Conservation (phyloP, 2,888 invertebrate species). For the Pharmacophagus antenor region DNA sequence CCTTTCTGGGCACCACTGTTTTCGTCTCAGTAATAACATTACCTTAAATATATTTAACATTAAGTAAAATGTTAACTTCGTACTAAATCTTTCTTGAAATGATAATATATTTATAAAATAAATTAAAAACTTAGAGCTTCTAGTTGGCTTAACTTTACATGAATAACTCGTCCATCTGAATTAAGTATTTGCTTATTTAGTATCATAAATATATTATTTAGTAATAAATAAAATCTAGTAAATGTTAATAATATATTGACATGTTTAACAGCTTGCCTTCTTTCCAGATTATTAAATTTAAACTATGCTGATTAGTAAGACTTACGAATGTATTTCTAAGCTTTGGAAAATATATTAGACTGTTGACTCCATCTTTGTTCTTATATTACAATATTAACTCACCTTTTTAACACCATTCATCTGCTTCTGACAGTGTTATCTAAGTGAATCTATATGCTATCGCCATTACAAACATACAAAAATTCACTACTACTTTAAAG, state of each 20-base stretch:
- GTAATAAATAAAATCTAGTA: too few relatives aligned
- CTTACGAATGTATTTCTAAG: too few relatives aligned
- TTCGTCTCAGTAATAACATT: neutral
- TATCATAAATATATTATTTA: too few relatives aligned
- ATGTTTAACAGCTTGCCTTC: too few relatives aligned
- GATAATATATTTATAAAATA: neutral
- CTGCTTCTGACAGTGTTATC: neutral
- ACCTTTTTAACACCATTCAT: too few relatives aligned
- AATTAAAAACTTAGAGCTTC: constrained; percentile 6
- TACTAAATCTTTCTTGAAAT: neutral
- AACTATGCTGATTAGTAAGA: too few relatives aligned
- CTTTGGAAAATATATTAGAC: too few relatives aligned
- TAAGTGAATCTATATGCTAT: neutral
- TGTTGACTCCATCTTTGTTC: too few relatives aligned
- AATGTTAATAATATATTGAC: too few relatives aligned
- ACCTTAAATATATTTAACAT: neutral
- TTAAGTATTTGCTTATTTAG: neutral
- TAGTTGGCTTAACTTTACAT: neutral
- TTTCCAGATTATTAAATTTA: too few relatives aligned
- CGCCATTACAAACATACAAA: neutral
- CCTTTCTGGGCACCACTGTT: neutral
- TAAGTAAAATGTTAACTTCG: neutral
- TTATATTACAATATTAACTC: too few relatives aligned
- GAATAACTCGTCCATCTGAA: neutral
- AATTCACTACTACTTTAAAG: too few relatives aligned